Base-by-base conservation (phyloP, 2,888 invertebrate genomes). In the Xestia xanthographa region DNA sequence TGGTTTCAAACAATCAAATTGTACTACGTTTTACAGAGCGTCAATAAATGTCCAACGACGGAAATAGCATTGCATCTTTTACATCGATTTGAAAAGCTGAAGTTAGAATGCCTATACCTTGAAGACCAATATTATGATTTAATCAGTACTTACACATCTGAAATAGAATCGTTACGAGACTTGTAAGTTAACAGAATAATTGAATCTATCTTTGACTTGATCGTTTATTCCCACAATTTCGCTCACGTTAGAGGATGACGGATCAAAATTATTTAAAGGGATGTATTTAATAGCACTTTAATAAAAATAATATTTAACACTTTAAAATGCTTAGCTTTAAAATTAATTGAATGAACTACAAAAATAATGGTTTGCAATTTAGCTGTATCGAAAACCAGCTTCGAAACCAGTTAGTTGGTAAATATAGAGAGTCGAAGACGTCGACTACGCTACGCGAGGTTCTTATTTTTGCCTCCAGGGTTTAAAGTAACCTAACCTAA, bases 81-180 rank as follows among this genome's bases (percentile, higher is more conserved):
- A 1, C 92, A 92, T 65, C 92, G 98, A 87, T 98, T 98, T 92
- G 98, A 98, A 88, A 98, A 97, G 88, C 92, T 98, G 41, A 97
- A 98, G 86, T 95, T 98, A 29, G 97, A 97, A 45, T 98, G 98
- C 87, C 93, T 98, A 68, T 97, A 98, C 89, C 96, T 98, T 67
- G 98, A 98, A 89, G 97, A 98, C 84, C 97, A 98, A 80, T 98
- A 98, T 90, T 96, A 98, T 84, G 98, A 98, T 89, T 97, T 98
- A 58, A 97, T 98, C 73, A 96, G 97, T 86, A 97, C 97, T 89
- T 97, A 98, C 80, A 97, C 98, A 77, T 94, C 95, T 62, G 98
- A 98, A 95, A 97, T 98, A 84, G 97, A 98, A 89, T 92, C 96
- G 38, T 93, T 98, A 14, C 96, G 98, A 58, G 98, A 63, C 22